These are phyloP conservation scores for Hyperoplus lanceolatus DNA, from an alignment of 2,797 vertebrate species.

Conservation along the genomic window DNA sequence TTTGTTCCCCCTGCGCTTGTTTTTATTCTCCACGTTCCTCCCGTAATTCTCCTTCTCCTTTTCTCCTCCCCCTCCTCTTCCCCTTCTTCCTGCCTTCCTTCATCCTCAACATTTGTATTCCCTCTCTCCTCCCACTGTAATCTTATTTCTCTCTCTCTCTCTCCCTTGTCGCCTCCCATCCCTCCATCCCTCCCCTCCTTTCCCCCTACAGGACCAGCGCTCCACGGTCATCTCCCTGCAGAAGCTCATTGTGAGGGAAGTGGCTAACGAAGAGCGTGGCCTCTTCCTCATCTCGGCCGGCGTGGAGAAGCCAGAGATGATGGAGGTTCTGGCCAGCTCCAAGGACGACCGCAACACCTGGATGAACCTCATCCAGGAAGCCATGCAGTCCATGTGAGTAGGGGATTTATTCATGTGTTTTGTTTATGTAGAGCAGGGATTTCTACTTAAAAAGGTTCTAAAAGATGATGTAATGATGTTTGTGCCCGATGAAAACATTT, in stretches of 20 bases:
- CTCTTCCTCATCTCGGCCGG: conserved; percentile 96
- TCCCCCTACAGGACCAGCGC: conserved; percentile 90
- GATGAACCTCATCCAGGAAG: conserved; percentile 94
- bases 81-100: conserved; percentile 38
- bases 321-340: conserved; percentile 93
- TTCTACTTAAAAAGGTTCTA: neutral
- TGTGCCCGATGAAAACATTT: neutral
- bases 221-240: conserved; percentile 97
- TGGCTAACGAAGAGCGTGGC: conserved; percentile 96
- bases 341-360: conserved; percentile 95
- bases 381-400: conserved; percentile 93
- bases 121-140: conserved; percentile 65
- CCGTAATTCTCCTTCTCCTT: conserved; percentile 28
- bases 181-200: conserved; percentile 17
- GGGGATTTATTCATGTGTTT: conserved; percentile 1
- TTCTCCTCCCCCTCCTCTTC: conserved; percentile 1
- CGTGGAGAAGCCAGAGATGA: conserved; percentile 93
- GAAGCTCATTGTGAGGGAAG: conserved; percentile 96
- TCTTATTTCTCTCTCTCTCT: conserved; percentile 33
- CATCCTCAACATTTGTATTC: conserved; percentile 27
- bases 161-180: conserved; percentile 28
- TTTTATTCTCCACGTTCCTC: conserved; percentile 1
- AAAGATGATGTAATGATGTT: neutral
- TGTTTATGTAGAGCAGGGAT: neutral
- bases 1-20: conserved; percentile 7